Conservation (phyloP, 2,113 vertebrate species). For the Microcebus jonahi region DNA sequence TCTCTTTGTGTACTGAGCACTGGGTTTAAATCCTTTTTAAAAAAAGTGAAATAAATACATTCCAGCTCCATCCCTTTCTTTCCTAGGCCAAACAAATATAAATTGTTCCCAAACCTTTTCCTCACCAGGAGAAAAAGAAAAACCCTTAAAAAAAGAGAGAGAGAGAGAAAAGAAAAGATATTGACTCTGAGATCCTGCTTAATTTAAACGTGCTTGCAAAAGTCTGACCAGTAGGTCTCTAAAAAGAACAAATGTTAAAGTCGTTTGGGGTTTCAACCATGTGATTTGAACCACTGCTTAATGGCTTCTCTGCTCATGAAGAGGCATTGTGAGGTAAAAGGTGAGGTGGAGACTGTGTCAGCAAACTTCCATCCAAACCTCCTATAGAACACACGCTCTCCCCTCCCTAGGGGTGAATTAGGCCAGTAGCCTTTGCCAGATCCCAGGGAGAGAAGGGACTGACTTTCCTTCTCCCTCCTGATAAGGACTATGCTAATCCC, state of each 20-base stretch:
- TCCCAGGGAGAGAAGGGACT: too few relatives aligned
- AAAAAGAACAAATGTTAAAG: constrained; percentile 3
- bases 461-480: too few relatives aligned
- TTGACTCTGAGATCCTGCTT: constrained; percentile 26
- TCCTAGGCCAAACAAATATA: not conserved
- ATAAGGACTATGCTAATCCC: too few relatives aligned
- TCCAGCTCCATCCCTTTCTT: not conserved
- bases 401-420: too few relatives aligned
- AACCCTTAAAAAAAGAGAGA: not conserved
- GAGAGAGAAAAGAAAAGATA: not conserved
- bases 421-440: too few relatives aligned
- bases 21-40: constrained; percentile 6
- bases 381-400: too few relatives aligned
- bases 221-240: not conserved
- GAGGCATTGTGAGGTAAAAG: not conserved
- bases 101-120: not conserved
- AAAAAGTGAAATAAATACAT: constrained; percentile 29
- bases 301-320: not conserved
- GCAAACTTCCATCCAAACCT: too few relatives aligned
- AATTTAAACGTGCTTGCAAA: constrained; percentile 29
- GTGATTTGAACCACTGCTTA: not conserved
- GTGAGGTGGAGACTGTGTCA: not conserved
- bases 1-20: not conserved
- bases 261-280: not conserved
- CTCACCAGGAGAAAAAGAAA: constrained; percentile 2